Conservation (phyloP, 2,797 vertebrate genomes). For the Furcifer pardalis region DNA sequence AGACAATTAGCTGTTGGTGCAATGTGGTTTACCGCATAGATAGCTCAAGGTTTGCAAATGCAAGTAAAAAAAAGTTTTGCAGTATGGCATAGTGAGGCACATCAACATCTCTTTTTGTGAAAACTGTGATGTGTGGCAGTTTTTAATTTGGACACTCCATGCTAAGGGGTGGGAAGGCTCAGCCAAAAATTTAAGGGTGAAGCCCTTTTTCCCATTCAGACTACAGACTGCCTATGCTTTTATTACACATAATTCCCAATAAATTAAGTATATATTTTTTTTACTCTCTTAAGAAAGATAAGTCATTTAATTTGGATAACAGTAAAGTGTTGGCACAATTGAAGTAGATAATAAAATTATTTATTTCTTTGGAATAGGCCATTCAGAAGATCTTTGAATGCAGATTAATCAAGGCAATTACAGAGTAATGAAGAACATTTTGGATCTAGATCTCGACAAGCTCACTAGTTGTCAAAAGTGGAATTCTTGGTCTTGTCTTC, state of each 20-base stretch:
- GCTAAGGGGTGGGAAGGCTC: no score
- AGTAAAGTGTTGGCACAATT: background rate
- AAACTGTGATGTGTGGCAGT: background rate
- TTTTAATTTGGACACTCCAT: no score
- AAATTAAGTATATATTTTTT: background rate
- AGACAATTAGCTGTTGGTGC: background rate
- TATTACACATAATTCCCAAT: background rate
- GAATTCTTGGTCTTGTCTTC: background rate
- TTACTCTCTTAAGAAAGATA: background rate
- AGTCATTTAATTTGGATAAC: background rate
- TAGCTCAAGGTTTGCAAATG: conserved; percentile 1
- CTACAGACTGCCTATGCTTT: background rate
- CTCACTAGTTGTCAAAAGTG: background rate
- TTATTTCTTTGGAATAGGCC: background rate
- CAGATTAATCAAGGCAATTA: background rate
- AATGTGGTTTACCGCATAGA: background rate
- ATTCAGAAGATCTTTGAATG: background rate
- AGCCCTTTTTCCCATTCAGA: no score
- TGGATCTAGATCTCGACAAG: background rate
- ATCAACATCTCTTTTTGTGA: background rate
- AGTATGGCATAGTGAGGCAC: background rate
- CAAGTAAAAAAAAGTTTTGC: background rate
- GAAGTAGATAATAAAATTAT: background rate
- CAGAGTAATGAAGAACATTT: background rate
- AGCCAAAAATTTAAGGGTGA: no score